Conservation (phyloP, 23 tunicate species). For the Phallusia fumigata region DNA sequence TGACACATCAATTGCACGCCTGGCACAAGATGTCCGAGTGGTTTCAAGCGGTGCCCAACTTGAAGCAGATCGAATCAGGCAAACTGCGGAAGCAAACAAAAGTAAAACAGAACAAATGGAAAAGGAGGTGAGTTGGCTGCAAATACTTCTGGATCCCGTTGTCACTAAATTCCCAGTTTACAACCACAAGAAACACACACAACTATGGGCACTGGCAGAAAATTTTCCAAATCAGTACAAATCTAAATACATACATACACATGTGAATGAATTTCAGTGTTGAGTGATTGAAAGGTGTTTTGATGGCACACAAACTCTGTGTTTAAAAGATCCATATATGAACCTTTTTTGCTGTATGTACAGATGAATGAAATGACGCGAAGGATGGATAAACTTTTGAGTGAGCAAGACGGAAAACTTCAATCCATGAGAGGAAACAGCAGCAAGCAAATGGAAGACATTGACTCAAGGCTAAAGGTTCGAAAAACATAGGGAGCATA, state of each 20-base stretch:
- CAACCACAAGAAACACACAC: too few relatives aligned
- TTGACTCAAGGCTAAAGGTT: constrained; percentile 74
- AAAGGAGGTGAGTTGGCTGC: constrained; percentile 40
- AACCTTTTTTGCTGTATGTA: background rate
- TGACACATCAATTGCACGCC: constrained; percentile 69
- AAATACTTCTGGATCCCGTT: background rate
- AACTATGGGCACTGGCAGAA: background rate
- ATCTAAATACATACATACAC: too few relatives aligned
- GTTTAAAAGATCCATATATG: background rate
- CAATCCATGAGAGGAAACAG: constrained; percentile 58
- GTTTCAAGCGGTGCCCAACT: constrained; percentile 32
- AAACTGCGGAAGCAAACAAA: constrained; percentile 46
- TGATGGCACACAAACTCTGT: too few relatives aligned
- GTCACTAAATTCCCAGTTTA: background rate
- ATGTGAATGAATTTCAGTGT: too few relatives aligned
- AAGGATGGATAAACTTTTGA: constrained; percentile 59
- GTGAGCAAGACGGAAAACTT: constrained; percentile 72
- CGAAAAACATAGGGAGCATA: too few relatives aligned
- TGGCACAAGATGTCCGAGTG: constrained; percentile 62
- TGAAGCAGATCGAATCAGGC: constrained; percentile 63
- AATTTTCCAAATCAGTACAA: background rate
- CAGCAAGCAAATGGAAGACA: constrained; percentile 68
- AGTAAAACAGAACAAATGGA: constrained; percentile 57
- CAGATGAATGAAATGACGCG: constrained; percentile 61
- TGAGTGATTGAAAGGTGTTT: too few relatives aligned